These are phyloP conservation scores for Mola mola DNA, from an alignment of 2,113 vertebrate genomes.

Conservation along the genomic window DNA sequence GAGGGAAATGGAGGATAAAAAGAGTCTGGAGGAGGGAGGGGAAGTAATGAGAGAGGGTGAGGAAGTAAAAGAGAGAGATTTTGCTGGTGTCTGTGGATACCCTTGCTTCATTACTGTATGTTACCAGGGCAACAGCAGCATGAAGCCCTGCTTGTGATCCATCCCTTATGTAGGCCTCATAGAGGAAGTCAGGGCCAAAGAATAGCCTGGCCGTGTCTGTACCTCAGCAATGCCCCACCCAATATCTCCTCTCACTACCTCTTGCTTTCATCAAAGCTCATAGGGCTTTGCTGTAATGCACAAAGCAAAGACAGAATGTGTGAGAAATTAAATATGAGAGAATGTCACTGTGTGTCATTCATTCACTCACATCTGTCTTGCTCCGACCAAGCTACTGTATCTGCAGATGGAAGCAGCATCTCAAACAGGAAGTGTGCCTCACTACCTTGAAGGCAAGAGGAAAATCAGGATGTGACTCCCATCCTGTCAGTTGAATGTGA, in stretches of 20 bases:
- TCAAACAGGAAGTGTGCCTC: slow-evolving; percentile 51
- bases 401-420: slow-evolving; percentile 23
- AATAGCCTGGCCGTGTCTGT: slow-evolving; percentile 41
- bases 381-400: slow-evolving; percentile 41
- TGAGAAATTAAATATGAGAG: slow-evolving; percentile 46
- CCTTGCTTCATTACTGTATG: slow-evolving; percentile 55
- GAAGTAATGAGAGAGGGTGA: slow-evolving; percentile 42
- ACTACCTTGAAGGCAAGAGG: slow-evolving; percentile 18
- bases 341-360: slow-evolving; percentile 22
- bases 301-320: slow-evolving; percentile 18
- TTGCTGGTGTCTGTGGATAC: slow-evolving; percentile 39
- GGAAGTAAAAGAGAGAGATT: slow-evolving; percentile 33
- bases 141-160: slow-evolving; percentile 44
- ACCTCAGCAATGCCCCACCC: slow-evolving; percentile 29
- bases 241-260: background rate
- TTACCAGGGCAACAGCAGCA: slow-evolving; percentile 74
- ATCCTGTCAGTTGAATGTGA: slow-evolving; percentile 49
- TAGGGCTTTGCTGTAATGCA: slow-evolving; percentile 20
- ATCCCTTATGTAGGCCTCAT: slow-evolving; percentile 34
- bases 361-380: slow-evolving; percentile 8
- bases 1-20: slow-evolving; percentile 67
- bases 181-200: slow-evolving; percentile 44
- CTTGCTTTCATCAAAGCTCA: slow-evolving; percentile 6
- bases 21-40: slow-evolving; percentile 33
- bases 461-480: slow-evolving; percentile 62